These are phyloP conservation scores for Vanessa cardui DNA, from an alignment of 2,888 invertebrate genomes.

Conservation along the genomic window DNA sequence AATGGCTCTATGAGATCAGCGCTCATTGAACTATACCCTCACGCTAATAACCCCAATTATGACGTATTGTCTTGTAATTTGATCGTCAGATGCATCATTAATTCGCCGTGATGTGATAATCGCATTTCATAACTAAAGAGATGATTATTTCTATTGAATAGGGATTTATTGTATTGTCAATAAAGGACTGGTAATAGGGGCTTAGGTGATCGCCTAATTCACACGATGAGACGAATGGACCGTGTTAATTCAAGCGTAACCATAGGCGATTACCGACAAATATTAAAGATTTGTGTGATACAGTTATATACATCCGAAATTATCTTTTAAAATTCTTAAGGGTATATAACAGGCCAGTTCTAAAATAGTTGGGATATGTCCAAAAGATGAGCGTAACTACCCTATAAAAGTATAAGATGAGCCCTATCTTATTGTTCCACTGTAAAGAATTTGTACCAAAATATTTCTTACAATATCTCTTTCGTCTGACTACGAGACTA, in stretches of 20 bases:
- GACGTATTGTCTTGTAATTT: conserved; percentile 34
- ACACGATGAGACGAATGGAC: not conserved
- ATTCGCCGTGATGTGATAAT: conserved; percentile 15
- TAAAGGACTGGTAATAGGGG: not conserved
- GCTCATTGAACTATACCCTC: conserved; percentile 42
- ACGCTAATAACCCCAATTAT: conserved; percentile 40
- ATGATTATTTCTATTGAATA: not conserved
- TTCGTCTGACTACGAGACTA: no score
- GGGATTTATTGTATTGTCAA: not conserved
- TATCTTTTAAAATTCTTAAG: no score
- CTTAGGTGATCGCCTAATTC: not conserved
- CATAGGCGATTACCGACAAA: not conserved
- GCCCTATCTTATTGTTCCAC: no score
- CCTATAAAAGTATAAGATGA: no score
- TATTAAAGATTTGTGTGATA: no score
- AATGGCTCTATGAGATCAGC: conserved; percentile 48
- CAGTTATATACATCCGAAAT: no score
- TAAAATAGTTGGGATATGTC: no score
- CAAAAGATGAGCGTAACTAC: no score
- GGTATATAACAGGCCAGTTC: no score
- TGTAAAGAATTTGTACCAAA: no score
- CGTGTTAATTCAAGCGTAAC: not conserved
- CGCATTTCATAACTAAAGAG: not conserved
- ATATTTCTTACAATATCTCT: no score
- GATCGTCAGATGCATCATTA: conserved; percentile 22